These are phyloP conservation scores for Phyllostomus hastatus DNA, from an alignment of 2,113 vertebrate genomes.

Conservation along the genomic window DNA sequence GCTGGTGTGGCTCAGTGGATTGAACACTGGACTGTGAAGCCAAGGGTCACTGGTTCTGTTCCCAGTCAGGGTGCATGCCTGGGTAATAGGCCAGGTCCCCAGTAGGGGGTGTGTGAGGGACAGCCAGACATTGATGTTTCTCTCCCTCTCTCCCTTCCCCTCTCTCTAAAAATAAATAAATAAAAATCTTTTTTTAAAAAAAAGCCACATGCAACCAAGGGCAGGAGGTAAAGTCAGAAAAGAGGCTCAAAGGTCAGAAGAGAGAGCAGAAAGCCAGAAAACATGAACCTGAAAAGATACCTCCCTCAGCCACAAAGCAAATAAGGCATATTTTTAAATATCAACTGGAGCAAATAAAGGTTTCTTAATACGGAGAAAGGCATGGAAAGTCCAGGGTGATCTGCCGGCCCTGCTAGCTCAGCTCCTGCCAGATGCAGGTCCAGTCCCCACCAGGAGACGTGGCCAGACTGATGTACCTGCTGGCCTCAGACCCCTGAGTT, in stretches of 20 bases:
- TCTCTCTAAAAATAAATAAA: too few relatives aligned
- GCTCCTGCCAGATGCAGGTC: neutral
- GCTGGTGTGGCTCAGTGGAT: too few relatives aligned
- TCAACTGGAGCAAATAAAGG: neutral
- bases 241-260: conserved; percentile 42
- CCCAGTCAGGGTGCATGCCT: too few relatives aligned
- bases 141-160: too few relatives aligned
- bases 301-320: conserved; percentile 3
- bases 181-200: neutral
- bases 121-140: too few relatives aligned
- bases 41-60: too few relatives aligned
- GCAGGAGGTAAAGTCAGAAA: conserved; percentile 16
- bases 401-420: fast-evolving
- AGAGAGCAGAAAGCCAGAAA: neutral
- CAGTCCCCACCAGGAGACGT: neutral
- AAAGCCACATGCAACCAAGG: neutral
- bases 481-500: neutral
- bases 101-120: too few relatives aligned
- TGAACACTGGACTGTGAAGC: too few relatives aligned
- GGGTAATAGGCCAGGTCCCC: too few relatives aligned
- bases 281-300: neutral
- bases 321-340: neutral
- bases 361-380: neutral
- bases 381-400: neutral
- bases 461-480: neutral